Evolutionary conservation across 1,140 invertebrate species (phyloP).

Genomic region (Listronotus oregonensis): DNA sequence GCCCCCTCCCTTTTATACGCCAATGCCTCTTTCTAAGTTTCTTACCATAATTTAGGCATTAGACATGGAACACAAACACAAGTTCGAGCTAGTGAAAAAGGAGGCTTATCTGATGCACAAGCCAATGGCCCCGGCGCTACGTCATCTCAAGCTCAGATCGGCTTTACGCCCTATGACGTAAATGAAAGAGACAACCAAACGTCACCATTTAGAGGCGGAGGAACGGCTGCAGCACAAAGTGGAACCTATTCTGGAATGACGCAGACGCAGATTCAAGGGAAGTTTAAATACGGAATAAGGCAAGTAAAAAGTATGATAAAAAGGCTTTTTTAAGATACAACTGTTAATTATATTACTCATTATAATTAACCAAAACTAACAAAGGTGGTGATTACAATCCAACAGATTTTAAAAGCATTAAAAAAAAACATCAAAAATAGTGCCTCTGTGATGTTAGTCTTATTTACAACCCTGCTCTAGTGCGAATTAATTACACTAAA

Average conservation of each 20-base stretch:
- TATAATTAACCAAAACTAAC: no score
- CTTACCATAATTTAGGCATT: conserved; percentile 57
- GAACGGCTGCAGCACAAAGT: conserved; percentile 76
- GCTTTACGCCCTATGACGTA: conserved; percentile 75
- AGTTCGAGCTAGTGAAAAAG: conserved; percentile 76
- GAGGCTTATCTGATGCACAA: conserved; percentile 82
- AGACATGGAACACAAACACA: conserved; percentile 74
- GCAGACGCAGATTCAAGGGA: conserved; percentile 78
- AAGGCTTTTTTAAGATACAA: no score
- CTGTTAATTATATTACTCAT: no score
- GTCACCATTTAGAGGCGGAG: conserved; percentile 71
- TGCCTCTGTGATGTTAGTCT: no score
- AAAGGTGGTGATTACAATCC: no score
- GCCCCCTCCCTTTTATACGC: no score
- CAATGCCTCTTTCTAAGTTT: no score
- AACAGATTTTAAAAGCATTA: no score
- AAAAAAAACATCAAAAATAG: no score
- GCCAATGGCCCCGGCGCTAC: conserved; percentile 80
- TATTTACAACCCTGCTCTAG: no score
- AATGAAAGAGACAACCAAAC: conserved; percentile 56
- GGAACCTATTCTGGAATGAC: conserved; percentile 74
- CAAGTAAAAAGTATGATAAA: background rate
- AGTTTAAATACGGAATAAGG: conserved; percentile 76
- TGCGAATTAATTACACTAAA: no score
- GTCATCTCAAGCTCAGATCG: conserved; percentile 84